Evolutionary conservation across 2,113 vertebrate genomes (phyloP).

Genomic region (Rutilus rutilus): DNA sequence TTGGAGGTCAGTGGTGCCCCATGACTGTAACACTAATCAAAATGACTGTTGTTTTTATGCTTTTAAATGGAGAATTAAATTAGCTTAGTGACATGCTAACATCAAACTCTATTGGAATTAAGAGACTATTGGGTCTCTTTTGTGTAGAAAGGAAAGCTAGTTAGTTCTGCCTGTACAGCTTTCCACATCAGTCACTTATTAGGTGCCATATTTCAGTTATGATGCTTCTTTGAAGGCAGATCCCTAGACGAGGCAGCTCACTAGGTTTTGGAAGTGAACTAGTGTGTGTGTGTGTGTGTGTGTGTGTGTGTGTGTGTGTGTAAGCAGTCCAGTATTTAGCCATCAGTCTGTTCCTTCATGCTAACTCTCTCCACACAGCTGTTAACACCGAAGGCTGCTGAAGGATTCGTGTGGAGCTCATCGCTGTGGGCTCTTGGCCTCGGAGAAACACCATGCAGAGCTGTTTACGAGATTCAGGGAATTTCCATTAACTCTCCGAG

Average conservation of each 20-base stretch:
- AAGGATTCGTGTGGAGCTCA: slow-evolving; percentile 49
- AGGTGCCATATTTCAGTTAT: neutral
- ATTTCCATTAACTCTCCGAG: slow-evolving; percentile 52
- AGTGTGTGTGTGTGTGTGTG: neutral
- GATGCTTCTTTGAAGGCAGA: neutral
- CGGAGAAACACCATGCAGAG: slow-evolving; percentile 53
- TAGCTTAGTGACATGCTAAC: neutral
- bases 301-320: neutral
- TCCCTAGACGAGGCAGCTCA: neutral
- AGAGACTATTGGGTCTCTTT: neutral
- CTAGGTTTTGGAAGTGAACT: neutral
- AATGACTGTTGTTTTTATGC: neutral
- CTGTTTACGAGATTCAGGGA: slow-evolving; percentile 58
- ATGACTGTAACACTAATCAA: neutral
- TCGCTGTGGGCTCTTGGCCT: slow-evolving; percentile 54
- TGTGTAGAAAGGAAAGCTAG: too few species aligned
- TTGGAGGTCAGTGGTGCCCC: too few species aligned
- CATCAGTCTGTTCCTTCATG: slow-evolving; percentile 43
- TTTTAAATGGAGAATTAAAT: neutral
- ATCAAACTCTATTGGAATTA: neutral
- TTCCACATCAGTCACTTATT: too few species aligned
- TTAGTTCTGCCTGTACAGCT: too few species aligned
- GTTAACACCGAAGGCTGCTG: slow-evolving; percentile 31
- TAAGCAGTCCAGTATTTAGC: slow-evolving; percentile 41
- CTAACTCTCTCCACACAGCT: neutral